Conservation (phyloP, 2,113 vertebrate genomes). For the Neopipo cinnamomea region DNA sequence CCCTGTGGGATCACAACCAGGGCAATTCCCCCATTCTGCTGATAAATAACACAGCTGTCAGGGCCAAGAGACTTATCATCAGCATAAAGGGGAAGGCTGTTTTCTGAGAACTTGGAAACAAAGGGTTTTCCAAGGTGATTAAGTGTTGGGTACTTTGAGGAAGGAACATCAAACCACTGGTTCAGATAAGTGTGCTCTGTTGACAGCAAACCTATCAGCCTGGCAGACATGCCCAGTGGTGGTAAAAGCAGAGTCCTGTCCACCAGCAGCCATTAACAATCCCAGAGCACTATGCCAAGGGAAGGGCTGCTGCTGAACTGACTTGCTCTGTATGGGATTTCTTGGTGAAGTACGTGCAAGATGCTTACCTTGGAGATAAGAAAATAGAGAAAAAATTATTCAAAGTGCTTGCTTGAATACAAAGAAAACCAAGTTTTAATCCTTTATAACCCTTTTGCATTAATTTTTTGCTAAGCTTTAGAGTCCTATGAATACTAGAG, state of each 20-base stretch:
- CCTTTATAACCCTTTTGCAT: not conserved
- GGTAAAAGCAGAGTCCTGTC: not conserved
- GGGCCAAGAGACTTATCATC: not conserved
- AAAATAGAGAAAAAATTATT: not conserved
- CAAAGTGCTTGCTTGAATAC: not conserved
- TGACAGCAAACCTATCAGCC: not conserved
- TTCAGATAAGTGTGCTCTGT: not conserved
- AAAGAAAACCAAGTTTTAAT: constrained; percentile 9
- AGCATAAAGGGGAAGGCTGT: accelerated
- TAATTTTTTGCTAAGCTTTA: not conserved
- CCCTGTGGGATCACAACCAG: not conserved
- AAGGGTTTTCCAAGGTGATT: not conserved
- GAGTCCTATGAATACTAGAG: not conserved
- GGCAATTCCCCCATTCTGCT: not conserved
- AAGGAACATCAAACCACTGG: not conserved
- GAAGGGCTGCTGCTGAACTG: not conserved
- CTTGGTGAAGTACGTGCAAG: not conserved
- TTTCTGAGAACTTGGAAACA: not conserved
- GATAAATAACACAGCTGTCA: not conserved
- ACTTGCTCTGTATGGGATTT: not conserved
- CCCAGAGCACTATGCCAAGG: not conserved
- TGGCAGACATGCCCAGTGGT: not conserved
- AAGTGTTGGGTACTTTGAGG: not conserved
- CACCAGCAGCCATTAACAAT: not conserved
- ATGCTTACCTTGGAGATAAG: not conserved